phyloP scores from a whole-genome alignment of 2,797 vertebrate genomes.

The Danio tinwini region DNA sequence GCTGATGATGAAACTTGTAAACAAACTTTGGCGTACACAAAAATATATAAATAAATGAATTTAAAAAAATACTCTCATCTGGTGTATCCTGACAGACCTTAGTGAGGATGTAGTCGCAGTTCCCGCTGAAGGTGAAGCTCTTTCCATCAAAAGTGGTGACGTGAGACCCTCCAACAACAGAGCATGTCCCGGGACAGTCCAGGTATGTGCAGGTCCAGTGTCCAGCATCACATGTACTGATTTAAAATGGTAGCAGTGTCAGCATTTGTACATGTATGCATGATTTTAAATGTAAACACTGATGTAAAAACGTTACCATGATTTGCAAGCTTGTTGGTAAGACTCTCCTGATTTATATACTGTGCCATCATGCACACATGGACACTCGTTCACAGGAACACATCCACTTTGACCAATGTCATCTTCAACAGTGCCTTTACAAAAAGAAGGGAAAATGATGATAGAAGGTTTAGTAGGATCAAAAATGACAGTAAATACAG shows the following conservation, averaged over 20 bases:
- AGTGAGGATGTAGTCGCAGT: conserved; percentile 84
- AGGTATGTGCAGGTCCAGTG: conserved; percentile 77
- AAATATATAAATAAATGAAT: no score
- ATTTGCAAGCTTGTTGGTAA: conserved; percentile 73
- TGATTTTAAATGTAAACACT: not conserved
- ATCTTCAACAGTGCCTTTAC: conserved; percentile 82
- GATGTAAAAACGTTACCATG: conserved; percentile 74
- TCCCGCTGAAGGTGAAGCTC: conserved; percentile 83
- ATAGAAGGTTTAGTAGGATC: no score
- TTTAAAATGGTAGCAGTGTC: conserved; percentile 29
- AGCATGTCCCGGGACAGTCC: conserved; percentile 81
- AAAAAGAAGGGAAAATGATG: not conserved
- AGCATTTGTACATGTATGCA: not conserved
- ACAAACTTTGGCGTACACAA: no score
- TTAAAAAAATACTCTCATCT: not conserved
- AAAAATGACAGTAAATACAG: not conserved
- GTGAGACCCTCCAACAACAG: conserved; percentile 83
- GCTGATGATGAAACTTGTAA: no score
- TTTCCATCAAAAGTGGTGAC: conserved; percentile 85
- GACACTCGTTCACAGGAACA: conserved; percentile 75
- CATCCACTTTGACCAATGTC: conserved; percentile 81
- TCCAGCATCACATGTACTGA: conserved; percentile 78
- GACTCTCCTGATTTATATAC: conserved; percentile 76
- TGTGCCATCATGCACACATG: conserved; percentile 80
- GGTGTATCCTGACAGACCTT: conserved; percentile 71